Percentiles rank a stretch among this genome's conserved stretches.
Conservation (phyloP, 2,113 vertebrate species). For the Petroica traversi region DNA sequence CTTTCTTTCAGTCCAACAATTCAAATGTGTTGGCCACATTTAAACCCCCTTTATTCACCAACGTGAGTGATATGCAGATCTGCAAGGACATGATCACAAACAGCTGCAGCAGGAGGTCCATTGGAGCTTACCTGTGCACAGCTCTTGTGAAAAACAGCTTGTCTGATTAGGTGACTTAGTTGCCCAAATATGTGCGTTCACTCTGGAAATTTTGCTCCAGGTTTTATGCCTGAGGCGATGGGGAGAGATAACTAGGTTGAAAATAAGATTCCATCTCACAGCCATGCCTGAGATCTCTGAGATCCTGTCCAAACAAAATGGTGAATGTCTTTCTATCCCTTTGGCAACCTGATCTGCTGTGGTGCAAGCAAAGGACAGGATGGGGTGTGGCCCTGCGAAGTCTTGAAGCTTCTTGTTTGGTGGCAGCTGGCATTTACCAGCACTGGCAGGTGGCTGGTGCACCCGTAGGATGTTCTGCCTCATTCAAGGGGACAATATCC, state of each 20-base stretch:
- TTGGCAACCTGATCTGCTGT: not conserved
- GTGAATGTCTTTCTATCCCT: not conserved
- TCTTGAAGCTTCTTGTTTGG: not conserved
- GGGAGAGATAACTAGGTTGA: not conserved
- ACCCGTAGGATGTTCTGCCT: not conserved
- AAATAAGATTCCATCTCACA: not conserved
- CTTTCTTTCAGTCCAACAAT: not conserved
- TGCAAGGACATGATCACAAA: not conserved
- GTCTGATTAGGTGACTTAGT: not conserved
- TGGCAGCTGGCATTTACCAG: not conserved
- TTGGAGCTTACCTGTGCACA: rapidly evolving
- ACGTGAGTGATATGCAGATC: not conserved
- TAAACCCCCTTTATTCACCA: not conserved
- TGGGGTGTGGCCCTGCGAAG: not conserved
- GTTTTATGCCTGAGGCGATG: not conserved
- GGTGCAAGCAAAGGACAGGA: not conserved
- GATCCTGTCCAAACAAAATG: not conserved
- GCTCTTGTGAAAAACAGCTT: not conserved
- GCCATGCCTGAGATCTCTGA: not conserved
- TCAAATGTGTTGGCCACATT: not conserved
- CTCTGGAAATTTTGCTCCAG: not conserved
- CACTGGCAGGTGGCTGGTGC: not conserved
- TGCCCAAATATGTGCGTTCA: not conserved
- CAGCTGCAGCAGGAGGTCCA: not conserved
- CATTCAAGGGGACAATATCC: not conserved